phyloP scores from a whole-genome alignment of 2,797 vertebrate species.

The Natrix natrix region DNA sequence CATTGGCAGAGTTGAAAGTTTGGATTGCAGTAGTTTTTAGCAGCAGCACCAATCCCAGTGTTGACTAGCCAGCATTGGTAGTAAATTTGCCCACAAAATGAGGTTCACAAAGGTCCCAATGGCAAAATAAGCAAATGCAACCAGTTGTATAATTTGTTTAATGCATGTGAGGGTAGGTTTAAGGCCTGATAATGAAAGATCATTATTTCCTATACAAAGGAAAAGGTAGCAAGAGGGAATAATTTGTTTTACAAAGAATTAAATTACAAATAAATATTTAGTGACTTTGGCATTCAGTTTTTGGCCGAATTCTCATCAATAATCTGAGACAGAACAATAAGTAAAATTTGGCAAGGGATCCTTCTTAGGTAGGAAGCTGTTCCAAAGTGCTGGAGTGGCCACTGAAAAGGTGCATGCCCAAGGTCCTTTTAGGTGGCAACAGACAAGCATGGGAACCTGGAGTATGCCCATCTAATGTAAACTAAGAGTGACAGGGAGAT shows the following conservation, averaged over 20 bases:
- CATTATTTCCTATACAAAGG: not conserved
- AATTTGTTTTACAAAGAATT: not conserved
- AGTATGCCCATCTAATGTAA: not conserved
- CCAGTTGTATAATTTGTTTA: not conserved
- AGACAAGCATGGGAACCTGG: not conserved
- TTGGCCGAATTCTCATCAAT: not conserved
- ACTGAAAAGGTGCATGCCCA: not conserved
- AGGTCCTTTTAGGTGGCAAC: not conserved
- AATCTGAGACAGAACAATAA: not conserved
- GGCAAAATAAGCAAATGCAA: not conserved
- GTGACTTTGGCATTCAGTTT: not conserved
- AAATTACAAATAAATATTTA: not conserved
- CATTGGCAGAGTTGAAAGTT: not conserved
- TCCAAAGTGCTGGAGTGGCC: not conserved
- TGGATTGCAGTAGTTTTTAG: not conserved
- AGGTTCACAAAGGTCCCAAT: not conserved
- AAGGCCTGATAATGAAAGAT: not conserved
- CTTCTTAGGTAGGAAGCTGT: not conserved
- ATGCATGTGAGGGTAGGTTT: not conserved
- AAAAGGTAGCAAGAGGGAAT: not conserved
- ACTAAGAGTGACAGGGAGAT: not conserved
- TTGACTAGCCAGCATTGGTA: not conserved
- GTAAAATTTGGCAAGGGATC: not conserved
- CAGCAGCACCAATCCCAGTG: not conserved
- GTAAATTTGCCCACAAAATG: not conserved